Conservation (phyloP, 2,888 invertebrate genomes). For the Erebia aethiops region DNA sequence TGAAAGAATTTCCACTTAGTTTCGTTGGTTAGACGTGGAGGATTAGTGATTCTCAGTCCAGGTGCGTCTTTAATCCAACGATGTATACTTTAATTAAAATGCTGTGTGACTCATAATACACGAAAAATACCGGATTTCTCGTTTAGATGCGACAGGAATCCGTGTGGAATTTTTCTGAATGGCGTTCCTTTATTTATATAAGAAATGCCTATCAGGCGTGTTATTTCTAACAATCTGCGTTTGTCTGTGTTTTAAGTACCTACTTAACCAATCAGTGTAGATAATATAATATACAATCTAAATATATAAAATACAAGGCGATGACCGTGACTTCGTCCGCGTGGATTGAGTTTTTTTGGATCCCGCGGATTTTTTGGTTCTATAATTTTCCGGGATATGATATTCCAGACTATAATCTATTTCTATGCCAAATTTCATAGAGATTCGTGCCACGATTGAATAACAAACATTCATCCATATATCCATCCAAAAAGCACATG, state of each 20-base stretch:
- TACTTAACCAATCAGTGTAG: background rate
- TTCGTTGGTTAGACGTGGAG: background rate
- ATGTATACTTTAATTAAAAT: no score
- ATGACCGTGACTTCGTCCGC: background rate
- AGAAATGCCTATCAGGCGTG: no score
- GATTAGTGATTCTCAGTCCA: background rate
- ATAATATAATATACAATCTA: background rate
- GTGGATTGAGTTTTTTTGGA: background rate
- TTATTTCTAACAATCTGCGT: background rate
- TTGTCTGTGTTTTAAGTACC: no score
- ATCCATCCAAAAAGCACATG: no score
- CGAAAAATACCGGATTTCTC: conserved; percentile 4
- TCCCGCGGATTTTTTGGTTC: background rate
- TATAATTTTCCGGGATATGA: no score
- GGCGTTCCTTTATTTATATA: background rate
- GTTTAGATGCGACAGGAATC: background rate
- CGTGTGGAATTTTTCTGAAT: background rate
- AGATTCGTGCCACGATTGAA: no score
- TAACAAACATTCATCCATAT: no score
- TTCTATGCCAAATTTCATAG: no score
- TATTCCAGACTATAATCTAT: no score
- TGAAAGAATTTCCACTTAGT: conserved; percentile 9
- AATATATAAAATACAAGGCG: background rate
- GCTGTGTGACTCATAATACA: background rate
- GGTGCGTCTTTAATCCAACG: background rate